Base-by-base conservation (phyloP, 2,888 invertebrate genomes). In the Lutraria lutraria region DNA sequence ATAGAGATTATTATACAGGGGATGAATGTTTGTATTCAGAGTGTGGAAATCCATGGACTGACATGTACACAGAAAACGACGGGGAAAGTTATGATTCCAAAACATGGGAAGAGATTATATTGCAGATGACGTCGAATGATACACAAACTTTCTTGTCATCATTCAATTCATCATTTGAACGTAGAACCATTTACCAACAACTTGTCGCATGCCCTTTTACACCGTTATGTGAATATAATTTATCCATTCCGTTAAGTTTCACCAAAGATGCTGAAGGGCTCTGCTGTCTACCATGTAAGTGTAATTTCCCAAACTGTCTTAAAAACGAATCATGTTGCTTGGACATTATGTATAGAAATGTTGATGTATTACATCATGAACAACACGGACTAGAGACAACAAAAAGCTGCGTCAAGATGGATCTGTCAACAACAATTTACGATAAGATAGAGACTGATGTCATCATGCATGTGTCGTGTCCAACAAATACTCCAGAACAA, bases 301-400 rank as follows among this genome's bases (percentile, higher is more conserved):
- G 88, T 54, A n/a, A 83, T 43, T 83, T 19, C 81, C 68, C 84
- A 31, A 80, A 54, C 21, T 88, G 88, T 81, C n/a, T 81, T 3
- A n/a, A 68, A 29, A n/a, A 63, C 8, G 31, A 34, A n/a, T 80
- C 29, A 3, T 88, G 88, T 34, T 88, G 88, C 81, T 84, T 84
- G 13, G 88, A 88, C 34, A 31, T 82, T n/a, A 63, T 83, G 15
- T 83, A 63, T n/a, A 31, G 52, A 19, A n/a, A 83, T 83, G 53
- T 16, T 53, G 4, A 19, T 34, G 63, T 34, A 25, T 13, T 43
- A 21, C 15, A 60, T 0, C n/a, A 2, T 0, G 16, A 63, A 0
- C 34, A 60, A 19, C 60, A 43, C 21, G 68, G 34, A n/a, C 15
- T 4, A 8, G 43, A 83, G 19, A 12, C 68, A 34, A 29, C 56